Conservation (phyloP, 2,113 vertebrate genomes). For the Tonatia bakeri region DNA sequence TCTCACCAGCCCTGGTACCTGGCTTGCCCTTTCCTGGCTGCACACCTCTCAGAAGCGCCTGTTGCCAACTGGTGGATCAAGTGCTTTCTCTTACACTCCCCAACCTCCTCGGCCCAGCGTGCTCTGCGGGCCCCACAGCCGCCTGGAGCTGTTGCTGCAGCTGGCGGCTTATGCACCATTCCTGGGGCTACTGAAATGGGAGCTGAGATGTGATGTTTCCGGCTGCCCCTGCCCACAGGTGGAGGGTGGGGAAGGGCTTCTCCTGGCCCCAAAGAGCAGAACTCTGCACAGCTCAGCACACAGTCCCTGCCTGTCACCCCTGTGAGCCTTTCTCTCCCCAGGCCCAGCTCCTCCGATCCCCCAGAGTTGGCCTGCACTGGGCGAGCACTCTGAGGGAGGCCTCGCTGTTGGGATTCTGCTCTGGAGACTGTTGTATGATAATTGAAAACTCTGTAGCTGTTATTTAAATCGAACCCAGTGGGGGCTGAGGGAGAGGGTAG, state of each 20-base stretch:
- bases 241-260: neutral
- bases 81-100: neutral
- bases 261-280: neutral
- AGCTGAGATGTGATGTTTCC: neutral
- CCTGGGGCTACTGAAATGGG: conserved; percentile 60
- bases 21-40: neutral
- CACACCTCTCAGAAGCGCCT: neutral
- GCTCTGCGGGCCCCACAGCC: neutral
- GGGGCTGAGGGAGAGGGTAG: neutral
- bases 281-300: rapidly evolving
- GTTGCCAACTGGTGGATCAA: neutral
- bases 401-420: neutral
- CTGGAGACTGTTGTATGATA: neutral
- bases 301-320: neutral
- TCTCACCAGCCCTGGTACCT: neutral
- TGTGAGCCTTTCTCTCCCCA: neutral
- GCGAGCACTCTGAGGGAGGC: neutral
- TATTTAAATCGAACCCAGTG: neutral
- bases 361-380: neutral
- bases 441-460: neutral
- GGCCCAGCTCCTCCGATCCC: neutral
- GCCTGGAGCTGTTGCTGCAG: neutral
- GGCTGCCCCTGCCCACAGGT: neutral
- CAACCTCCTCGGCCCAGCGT: neutral
- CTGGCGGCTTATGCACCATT: neutral